Evolutionary conservation across 2,888 invertebrate genomes (phyloP).

Genomic region (Teinopalpus imperialis): DNA sequence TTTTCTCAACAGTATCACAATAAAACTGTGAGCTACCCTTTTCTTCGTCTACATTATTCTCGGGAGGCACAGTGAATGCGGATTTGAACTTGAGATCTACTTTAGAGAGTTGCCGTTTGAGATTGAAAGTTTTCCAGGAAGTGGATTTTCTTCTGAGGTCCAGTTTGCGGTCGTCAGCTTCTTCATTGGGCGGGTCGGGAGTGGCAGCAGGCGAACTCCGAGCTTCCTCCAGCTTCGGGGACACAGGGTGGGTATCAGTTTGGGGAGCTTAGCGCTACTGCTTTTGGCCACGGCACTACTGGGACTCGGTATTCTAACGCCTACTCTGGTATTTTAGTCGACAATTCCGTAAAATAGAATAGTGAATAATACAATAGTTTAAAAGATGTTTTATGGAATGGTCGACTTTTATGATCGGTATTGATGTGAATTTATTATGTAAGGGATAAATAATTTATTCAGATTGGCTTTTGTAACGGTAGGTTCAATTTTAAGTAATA

Average conservation of each 20-base stretch:
- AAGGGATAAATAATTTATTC: neutral
- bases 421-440: constrained; percentile 1
- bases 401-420: constrained; percentile 9
- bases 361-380: neutral
- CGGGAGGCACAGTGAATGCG: constrained; percentile 77
- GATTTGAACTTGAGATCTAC: constrained; percentile 89
- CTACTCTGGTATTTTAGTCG: constrained; percentile 6
- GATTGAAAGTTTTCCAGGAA: constrained; percentile 89
- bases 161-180: constrained; percentile 49
- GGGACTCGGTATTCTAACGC: constrained; percentile 8
- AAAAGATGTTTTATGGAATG: constrained; percentile 11
- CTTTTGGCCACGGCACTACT: constrained; percentile 15
- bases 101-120: constrained; percentile 91
- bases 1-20: constrained; percentile 50
- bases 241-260: constrained; percentile 61
- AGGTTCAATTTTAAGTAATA: neutral
- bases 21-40: constrained; percentile 67
- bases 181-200: constrained; percentile 47
- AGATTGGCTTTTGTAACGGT: neutral
- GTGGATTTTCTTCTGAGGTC: constrained; percentile 84
- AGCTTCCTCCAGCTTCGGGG: constrained; percentile 63
- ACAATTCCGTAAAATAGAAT: constrained; percentile 10
- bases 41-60: constrained; percentile 59
- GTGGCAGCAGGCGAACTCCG: constrained; percentile 36
- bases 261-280: constrained; percentile 46